A percentile compares a stretch with the other conserved stretches of the same genome.
These are phyloP conservation scores for Scarus forsteni DNA, from an alignment of 2,797 vertebrate genomes.

Conservation along the genomic window DNA sequence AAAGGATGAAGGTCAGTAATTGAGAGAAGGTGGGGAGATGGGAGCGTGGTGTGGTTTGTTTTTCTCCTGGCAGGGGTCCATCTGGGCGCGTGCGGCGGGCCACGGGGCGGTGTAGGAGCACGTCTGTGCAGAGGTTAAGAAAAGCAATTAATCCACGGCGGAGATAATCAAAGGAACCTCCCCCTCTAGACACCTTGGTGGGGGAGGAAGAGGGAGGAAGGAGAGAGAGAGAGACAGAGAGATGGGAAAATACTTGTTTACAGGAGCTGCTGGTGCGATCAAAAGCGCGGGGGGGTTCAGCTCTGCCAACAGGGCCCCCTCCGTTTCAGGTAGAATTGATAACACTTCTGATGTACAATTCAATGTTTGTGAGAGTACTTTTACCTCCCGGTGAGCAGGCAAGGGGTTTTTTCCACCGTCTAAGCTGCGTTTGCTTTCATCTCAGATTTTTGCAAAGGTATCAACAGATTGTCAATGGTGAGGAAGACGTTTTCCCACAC, in stretches of 20 bases:
- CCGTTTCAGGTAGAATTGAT: conserved; percentile 78
- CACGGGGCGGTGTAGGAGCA: conserved; percentile 71
- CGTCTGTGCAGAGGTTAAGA: conserved; percentile 80
- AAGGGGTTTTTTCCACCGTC: conserved; percentile 71
- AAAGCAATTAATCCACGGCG: conserved; percentile 84
- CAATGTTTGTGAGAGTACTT: conserved; percentile 76
- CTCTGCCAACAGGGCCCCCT: conserved; percentile 69
- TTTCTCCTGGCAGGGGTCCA: conserved; percentile 73
- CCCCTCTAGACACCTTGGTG: conserved; percentile 75
- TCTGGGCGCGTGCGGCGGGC: conserved; percentile 66
- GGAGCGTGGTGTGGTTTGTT: conserved; percentile 63
- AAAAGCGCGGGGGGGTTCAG: conserved; percentile 68
- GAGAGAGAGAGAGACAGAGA: conserved; percentile 58
- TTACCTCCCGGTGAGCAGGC: conserved; percentile 76
- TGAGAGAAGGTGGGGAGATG: conserved; percentile 66
- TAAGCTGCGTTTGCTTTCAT: conserved; percentile 78
- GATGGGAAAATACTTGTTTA: conserved; percentile 78
- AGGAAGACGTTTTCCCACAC: conserved; percentile 73
- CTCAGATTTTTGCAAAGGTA: conserved; percentile 75
- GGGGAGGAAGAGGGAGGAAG: conserved; percentile 39
- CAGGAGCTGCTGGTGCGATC: conserved; percentile 71
- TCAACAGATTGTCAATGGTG: conserved; percentile 77
- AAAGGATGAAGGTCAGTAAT: conserved; percentile 81
- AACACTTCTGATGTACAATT: conserved; percentile 80
- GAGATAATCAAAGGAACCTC: conserved; percentile 84